Evolutionary conservation across 2,797 vertebrate species (phyloP).

Genomic region (Psittacula derbiana): DNA sequence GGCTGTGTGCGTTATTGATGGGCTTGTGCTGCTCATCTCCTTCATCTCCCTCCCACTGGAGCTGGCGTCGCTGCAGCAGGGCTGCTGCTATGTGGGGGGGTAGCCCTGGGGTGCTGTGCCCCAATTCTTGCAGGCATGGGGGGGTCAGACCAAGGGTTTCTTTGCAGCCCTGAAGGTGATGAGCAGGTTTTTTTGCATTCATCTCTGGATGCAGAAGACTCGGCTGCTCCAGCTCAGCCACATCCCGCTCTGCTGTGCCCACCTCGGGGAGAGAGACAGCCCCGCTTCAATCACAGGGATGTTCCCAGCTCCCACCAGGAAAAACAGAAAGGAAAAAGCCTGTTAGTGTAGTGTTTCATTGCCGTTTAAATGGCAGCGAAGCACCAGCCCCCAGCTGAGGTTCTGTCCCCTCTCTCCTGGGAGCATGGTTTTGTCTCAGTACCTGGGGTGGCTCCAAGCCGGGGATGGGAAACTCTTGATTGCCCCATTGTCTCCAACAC

Average conservation of each 20-base stretch:
- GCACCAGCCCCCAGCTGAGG: not conserved
- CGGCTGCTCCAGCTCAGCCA: not conserved
- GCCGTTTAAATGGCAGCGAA: not conserved
- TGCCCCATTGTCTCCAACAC: rapidly evolving
- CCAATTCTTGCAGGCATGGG: not conserved
- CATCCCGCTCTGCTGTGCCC: not conserved
- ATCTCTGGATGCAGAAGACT: not conserved
- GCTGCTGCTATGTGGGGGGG: not conserved
- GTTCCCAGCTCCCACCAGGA: not conserved
- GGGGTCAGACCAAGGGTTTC: not conserved
- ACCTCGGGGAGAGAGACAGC: rapidly evolving
- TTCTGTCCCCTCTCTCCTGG: not conserved
- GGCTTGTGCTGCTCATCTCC: not conserved
- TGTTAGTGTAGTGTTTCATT: too few relatives aligned
- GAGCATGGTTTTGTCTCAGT: rapidly evolving
- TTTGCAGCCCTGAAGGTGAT: rapidly evolving
- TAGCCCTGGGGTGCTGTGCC: not conserved
- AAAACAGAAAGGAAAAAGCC: rapidly evolving
- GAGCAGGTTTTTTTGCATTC: not conserved
- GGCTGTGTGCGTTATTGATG: rapidly evolving
- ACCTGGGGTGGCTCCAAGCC: rapidly evolving
- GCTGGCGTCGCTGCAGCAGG: not conserved
- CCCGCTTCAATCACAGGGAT: rapidly evolving
- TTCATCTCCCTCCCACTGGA: not conserved
- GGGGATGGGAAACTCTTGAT: not conserved